These are phyloP conservation scores for Lycophotia porphyrea DNA, from an alignment of 2,888 invertebrate genomes.

Conservation along the genomic window DNA sequence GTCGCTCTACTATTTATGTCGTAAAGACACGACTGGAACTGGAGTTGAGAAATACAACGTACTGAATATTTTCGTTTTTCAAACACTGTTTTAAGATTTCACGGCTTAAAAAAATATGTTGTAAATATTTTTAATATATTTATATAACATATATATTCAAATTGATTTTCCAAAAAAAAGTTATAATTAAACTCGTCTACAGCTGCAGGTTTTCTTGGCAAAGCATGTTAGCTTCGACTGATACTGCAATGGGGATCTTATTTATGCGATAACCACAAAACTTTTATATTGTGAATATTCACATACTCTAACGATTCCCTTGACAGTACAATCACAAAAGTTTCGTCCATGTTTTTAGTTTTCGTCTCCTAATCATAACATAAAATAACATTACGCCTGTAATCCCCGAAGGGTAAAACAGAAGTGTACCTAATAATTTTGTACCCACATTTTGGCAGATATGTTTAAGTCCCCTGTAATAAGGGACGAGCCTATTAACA, in stretches of 20 bases:
- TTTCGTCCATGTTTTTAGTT: neutral
- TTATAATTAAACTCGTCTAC: neutral
- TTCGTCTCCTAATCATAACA: neutral
- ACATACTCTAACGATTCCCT: neutral
- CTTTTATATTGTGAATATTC: neutral
- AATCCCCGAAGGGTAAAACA: too few species aligned
- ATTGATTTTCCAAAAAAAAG: neutral
- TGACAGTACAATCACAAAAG: neutral
- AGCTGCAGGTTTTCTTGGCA: neutral
- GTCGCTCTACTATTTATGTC: slow-evolving; percentile 61
- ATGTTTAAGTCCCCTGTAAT: neutral
- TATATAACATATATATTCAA: too few species aligned
- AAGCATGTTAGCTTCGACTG: neutral
- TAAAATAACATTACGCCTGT: neutral
- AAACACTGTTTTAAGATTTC: too few species aligned
- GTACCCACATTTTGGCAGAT: neutral
- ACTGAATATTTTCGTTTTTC: neutral
- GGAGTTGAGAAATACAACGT: slow-evolving; percentile 25
- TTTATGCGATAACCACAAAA: neutral
- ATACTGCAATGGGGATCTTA: neutral
- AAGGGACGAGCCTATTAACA: neutral
- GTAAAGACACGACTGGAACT: slow-evolving; percentile 48
- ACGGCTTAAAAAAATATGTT: too few species aligned
- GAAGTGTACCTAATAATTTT: neutral
- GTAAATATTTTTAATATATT: too few species aligned